Percentiles rank a stretch among this genome's conserved stretches.
These are phyloP conservation scores for Pelobates cultripes DNA, from an alignment of 2,797 vertebrate genomes.

Conservation along the genomic window DNA sequence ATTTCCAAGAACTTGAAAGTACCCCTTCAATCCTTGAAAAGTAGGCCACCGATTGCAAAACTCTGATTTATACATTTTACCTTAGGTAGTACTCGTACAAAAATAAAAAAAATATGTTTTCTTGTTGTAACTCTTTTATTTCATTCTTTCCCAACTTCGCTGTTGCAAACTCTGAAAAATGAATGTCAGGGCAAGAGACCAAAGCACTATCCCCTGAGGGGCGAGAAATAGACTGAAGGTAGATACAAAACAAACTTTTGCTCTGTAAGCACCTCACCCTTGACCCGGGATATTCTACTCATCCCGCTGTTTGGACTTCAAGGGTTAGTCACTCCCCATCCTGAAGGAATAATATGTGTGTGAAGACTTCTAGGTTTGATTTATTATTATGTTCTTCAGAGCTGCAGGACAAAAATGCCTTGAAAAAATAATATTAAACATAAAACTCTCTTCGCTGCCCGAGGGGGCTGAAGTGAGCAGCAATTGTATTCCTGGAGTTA, in stretches of 20 bases:
- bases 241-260: slow-evolving; percentile 31
- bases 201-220: slow-evolving; percentile 23
- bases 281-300: slow-evolving; percentile 36
- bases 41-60: no score
- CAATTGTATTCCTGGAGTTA: neutral
- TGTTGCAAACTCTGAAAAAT: slow-evolving; percentile 37
- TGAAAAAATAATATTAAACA: neutral
- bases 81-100: no score
- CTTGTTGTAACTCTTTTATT: neutral
- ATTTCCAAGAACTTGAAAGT: no score
- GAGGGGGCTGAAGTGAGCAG: neutral
- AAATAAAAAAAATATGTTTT: no score
- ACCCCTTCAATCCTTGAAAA: no score
- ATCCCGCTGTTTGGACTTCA: slow-evolving; percentile 37
- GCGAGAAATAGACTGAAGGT: slow-evolving; percentile 35
- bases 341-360: slow-evolving; percentile 36
- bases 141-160: neutral
- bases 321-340: slow-evolving; percentile 10
- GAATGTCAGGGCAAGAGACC: slow-evolving; percentile 44
- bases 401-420: slow-evolving; percentile 28
- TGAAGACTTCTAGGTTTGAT: slow-evolving; percentile 21
- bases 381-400: slow-evolving; percentile 38
- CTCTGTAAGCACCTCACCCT: slow-evolving; percentile 31
- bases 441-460: neutral
- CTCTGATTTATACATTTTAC: no score